Evolutionary conservation across 2,888 invertebrate genomes (phyloP), one percentile per base, ranked within the genome.

Genomic region (Nysson spinosus): DNA sequence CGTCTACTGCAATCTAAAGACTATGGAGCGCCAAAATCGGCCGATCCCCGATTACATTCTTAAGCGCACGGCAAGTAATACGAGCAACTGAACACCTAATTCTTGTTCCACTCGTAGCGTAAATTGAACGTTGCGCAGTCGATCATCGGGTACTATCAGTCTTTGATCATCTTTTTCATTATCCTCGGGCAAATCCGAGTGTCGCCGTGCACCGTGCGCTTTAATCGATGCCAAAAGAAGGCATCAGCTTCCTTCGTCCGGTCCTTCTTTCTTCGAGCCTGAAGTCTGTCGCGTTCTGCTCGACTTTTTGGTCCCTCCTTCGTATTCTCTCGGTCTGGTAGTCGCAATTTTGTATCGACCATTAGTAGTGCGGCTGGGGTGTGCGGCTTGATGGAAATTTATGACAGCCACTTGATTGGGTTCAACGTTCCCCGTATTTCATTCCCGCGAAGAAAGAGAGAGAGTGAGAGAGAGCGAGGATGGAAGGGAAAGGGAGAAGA

Each of bases 351-450:
- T 68, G 80, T 82, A 83, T 83, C 79, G 80, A 71, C 82, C 80
- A 83, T 85, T 83, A 83, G 82, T 80, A 75, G 77, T 78, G 77
- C 77, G 76, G 73, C 57, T 76, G 57, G 60, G 58, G 70, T 73
- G 55, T 64, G 77, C 70, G 76, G 79, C 80, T 81, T 85, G 85
- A 86, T 86, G 85, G 84, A 84, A 85, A 85, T 86, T 85, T 86
- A 86, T 82, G 85, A 84, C 85, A 80, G 73, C 81, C 84, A 82
- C 85, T 85, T 86, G 86, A 86, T 86, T 85, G 86, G 84, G 85
- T 84, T 86, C 85, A 85, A 85, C 81, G 85, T 80, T 82, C 85
- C 80, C 80, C 79, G 78, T 84, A 83, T 83, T 83, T 85, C 82
- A 84, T 83, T 69, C 78, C 75, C 77, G 70, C 71, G 58, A n/a